These are phyloP conservation scores for Fistularia tabacaria DNA, from an alignment of 2,797 vertebrate species.

Conservation along the genomic window DNA sequence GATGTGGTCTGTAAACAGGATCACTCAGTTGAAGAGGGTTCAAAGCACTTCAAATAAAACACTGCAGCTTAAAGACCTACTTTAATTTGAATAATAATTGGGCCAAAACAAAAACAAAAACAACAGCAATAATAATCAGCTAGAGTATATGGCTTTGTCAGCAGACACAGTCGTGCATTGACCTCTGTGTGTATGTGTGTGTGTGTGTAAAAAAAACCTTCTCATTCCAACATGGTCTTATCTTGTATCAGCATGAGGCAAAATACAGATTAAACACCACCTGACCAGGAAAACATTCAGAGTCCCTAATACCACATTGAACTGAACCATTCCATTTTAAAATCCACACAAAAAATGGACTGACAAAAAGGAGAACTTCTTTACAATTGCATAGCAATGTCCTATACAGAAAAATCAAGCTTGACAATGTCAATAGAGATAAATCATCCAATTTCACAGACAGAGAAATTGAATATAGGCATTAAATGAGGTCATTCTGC, in stretches of 20 bases:
- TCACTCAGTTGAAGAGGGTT: not conserved
- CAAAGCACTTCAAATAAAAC: not conserved
- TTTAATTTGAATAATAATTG: too few species aligned
- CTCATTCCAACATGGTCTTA: constrained; percentile 12
- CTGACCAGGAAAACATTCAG: constrained; percentile 5
- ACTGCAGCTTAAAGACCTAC: not conserved
- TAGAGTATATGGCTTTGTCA: too few species aligned
- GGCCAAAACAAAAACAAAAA: too few species aligned
- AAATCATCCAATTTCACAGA: constrained; percentile 22
- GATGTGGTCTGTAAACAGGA: not conserved
- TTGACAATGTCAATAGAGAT: constrained; percentile 4
- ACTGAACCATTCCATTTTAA: not conserved
- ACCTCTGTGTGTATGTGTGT: not conserved
- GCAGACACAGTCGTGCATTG: too few species aligned
- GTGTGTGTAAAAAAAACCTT: constrained; percentile 4
- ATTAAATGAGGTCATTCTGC: constrained; percentile 47
- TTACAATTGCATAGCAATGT: too few species aligned
- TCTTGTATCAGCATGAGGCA: constrained; percentile 17
- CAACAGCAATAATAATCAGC: too few species aligned
- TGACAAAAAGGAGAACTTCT: too few species aligned
- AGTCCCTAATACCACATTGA: constrained; percentile 4
- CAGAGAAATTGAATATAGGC: constrained; percentile 15
- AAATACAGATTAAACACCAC: constrained; percentile 25
- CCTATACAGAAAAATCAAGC: not conserved
- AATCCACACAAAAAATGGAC: not conserved